phyloP scores from a whole-genome alignment of 2,113 vertebrate genomes.

The Microcebus lehilahytsara region DNA sequence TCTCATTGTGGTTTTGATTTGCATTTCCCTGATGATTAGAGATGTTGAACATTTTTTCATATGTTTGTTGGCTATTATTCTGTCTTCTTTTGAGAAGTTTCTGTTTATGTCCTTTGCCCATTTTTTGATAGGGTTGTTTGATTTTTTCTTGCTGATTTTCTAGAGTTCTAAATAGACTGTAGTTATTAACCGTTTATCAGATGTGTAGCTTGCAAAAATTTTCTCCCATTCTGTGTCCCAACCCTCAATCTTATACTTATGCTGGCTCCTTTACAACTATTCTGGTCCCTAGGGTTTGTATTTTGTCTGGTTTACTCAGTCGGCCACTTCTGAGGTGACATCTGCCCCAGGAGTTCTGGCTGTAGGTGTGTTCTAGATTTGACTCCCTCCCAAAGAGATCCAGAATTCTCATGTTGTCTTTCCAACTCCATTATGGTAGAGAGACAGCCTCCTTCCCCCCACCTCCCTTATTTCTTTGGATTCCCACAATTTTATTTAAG shows the following conservation, averaged over 20 bases:
- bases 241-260: not conserved
- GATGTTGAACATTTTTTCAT: too few relatives aligned
- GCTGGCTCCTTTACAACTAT: not conserved
- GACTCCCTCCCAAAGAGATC: not conserved
- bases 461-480: not conserved
- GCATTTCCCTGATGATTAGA: too few relatives aligned
- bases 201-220: too few relatives aligned
- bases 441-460: accelerated
- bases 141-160: too few relatives aligned
- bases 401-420: not conserved
- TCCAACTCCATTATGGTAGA: not conserved
- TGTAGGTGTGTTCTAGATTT: not conserved
- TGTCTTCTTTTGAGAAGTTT: too few relatives aligned
- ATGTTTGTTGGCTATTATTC: too few relatives aligned
- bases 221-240: too few relatives aligned
- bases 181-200: too few relatives aligned
- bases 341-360: not conserved
- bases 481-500: not conserved
- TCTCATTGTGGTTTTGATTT: too few relatives aligned
- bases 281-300: not conserved
- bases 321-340: not conserved
- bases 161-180: too few relatives aligned
- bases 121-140: too few relatives aligned
- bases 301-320: not conserved
- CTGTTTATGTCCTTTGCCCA: too few relatives aligned